phyloP scores from a whole-genome alignment of 2,113 vertebrate genomes.

The Genyomyrus donnyi region DNA sequence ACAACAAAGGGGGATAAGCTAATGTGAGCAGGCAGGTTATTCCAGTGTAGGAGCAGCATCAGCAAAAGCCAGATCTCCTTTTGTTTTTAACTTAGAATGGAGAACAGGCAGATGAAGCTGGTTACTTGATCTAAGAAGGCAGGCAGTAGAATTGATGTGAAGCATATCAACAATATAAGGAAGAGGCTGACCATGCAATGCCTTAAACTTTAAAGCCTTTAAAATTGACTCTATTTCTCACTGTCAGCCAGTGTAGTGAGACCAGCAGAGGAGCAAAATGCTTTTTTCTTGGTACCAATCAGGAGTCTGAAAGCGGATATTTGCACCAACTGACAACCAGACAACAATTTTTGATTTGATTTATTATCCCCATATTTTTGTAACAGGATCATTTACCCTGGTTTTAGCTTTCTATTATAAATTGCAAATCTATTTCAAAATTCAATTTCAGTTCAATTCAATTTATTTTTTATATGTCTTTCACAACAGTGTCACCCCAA shows the following conservation, averaged over 20 bases:
- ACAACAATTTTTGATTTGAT: too few species aligned
- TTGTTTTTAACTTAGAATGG: neutral
- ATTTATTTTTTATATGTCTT: too few species aligned
- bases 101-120: neutral
- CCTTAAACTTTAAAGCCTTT: neutral
- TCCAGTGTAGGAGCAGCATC: neutral
- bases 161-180: neutral
- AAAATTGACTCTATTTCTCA: too few species aligned
- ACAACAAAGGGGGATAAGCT: neutral
- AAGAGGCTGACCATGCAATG: neutral
- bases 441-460: too few species aligned
- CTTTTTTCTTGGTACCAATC: too few species aligned
- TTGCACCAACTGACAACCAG: too few species aligned
- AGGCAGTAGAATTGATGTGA: neutral
- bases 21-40: neutral
- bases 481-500: too few species aligned
- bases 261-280: too few species aligned
- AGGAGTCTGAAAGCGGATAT: too few species aligned
- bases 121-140: neutral
- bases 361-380: neutral
- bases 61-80: neutral
- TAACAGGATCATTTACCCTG: neutral
- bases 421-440: neutral
- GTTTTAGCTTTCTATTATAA: neutral
- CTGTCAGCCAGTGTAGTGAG: too few species aligned